Evolutionary conservation across 2,797 vertebrate genomes (phyloP).

Genomic region (Carapus acus): DNA sequence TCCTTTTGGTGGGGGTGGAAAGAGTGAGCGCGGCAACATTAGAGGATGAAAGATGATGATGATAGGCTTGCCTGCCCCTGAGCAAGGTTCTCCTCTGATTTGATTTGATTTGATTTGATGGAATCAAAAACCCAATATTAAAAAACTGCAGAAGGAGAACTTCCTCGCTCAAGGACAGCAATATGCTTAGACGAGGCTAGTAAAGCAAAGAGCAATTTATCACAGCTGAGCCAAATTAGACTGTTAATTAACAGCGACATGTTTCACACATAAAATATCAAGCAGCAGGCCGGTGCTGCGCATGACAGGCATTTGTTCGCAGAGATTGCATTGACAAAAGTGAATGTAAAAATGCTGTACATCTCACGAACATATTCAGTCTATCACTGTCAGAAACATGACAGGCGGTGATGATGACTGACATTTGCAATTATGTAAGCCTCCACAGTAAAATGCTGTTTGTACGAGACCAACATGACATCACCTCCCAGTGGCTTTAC

Average conservation of each 20-base stretch:
- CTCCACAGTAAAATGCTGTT: too few species aligned
- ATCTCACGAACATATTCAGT: background rate
- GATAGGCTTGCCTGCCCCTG: constrained; percentile 22
- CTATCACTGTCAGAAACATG: background rate
- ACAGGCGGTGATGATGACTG: background rate
- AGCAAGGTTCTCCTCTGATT: constrained; percentile 24
- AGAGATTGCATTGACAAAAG: constrained; percentile 1
- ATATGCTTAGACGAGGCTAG: too few species aligned
- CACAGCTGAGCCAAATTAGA: constrained; percentile 27
- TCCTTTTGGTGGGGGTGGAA: constrained; percentile 30
- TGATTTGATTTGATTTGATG: constrained; percentile 31
- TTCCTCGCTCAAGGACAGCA: constrained; percentile 9
- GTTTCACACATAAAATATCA: constrained; percentile 19
- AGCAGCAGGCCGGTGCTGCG: constrained; percentile 5
- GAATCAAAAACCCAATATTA: constrained; percentile 34
- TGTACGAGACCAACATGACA: too few species aligned
- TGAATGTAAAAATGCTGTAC: constrained; percentile 6
- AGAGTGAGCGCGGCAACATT: constrained; percentile 7
- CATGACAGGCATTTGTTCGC: background rate
- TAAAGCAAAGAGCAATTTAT: too few species aligned
- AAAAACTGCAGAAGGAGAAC: constrained; percentile 17
- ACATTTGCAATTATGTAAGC: too few species aligned
- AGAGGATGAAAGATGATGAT: background rate
- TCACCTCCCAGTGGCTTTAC: too few species aligned
- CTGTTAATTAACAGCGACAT: constrained; percentile 23